These are phyloP conservation scores for Cephus pulcher DNA, from an alignment of 2,888 invertebrate genomes.

Conservation along the genomic window DNA sequence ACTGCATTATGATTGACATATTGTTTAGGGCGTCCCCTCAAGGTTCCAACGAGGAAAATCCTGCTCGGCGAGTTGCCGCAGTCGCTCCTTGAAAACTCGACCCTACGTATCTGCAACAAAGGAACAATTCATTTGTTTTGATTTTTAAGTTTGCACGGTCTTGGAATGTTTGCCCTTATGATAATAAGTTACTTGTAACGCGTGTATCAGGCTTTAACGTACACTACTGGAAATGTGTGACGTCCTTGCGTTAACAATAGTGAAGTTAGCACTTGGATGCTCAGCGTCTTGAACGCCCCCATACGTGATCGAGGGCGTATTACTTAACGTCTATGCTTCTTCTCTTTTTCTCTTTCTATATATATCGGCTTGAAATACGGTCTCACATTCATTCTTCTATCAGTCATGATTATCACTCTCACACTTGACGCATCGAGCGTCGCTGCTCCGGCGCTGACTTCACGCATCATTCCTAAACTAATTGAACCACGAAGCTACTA, in stretches of 20 bases:
- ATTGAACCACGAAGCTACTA: background rate
- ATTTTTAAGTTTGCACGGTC: background rate
- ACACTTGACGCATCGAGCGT: background rate
- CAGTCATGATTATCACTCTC: background rate
- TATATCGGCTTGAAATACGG: background rate
- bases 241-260: background rate
- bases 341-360: background rate
- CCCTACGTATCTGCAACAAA: background rate
- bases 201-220: background rate
- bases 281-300: conserved; percentile 31
- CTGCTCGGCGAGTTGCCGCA: background rate
- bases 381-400: background rate
- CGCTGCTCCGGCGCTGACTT: background rate
- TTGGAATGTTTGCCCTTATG: background rate
- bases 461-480: background rate
- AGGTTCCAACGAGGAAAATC: background rate
- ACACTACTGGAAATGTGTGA: background rate
- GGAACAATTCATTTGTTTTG: background rate
- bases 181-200: background rate
- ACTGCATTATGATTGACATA: conserved; percentile 86
- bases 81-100: background rate
- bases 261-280: background rate
- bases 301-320: conserved; percentile 56
- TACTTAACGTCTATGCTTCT: conserved; percentile 44
- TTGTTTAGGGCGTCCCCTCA: conserved; percentile 42